Conservation (phyloP, 2,113 vertebrate genomes). For the Vidua macroura region DNA sequence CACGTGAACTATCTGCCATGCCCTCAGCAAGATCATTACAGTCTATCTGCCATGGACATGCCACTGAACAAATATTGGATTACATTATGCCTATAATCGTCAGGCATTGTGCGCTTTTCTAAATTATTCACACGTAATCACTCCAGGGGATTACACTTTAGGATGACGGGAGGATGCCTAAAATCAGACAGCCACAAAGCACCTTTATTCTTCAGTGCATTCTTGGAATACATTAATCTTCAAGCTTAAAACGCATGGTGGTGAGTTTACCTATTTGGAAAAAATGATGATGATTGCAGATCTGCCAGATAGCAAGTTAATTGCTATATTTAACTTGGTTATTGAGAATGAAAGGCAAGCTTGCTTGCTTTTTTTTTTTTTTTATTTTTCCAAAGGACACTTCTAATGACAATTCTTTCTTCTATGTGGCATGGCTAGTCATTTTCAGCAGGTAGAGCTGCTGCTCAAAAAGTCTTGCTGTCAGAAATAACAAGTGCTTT, state of each 20-base stretch:
- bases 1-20: neutral
- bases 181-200: slow-evolving; percentile 56
- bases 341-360: neutral
- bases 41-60: neutral
- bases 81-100: slow-evolving; percentile 52
- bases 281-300: slow-evolving; percentile 45
- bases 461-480: neutral
- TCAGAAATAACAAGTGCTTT: slow-evolving; percentile 48
- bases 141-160: slow-evolving; percentile 58
- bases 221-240: slow-evolving; percentile 65
- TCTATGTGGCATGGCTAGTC: neutral
- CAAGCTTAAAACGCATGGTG: slow-evolving; percentile 31
- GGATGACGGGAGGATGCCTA: slow-evolving; percentile 50
- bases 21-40: neutral
- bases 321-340: slow-evolving; percentile 63
- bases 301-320: slow-evolving; percentile 53
- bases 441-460: slow-evolving; percentile 2
- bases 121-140: slow-evolving; percentile 70
- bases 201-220: slow-evolving; percentile 23
- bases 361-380: neutral
- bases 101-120: slow-evolving; percentile 61
- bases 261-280: slow-evolving; percentile 52
- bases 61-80: slow-evolving; percentile 53
- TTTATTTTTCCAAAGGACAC: neutral
- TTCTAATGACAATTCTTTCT: slow-evolving; percentile 16